Evolutionary conservation across 2,113 vertebrate genomes (phyloP), one percentile per base, ranked within the genome.

Genomic region (Hippopotamus amphibius): DNA sequence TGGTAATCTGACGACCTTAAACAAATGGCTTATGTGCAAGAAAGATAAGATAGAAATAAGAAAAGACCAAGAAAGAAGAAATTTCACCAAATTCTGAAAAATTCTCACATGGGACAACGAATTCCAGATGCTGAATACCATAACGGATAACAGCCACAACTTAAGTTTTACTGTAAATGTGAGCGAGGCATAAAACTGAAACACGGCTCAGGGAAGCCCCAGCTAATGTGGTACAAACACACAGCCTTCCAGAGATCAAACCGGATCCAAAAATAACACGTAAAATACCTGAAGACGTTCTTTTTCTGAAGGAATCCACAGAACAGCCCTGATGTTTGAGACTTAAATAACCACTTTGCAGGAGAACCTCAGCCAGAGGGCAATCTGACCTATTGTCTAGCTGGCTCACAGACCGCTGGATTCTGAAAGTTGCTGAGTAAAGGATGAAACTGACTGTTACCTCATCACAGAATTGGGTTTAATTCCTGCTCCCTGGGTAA

Each of bases 11-110:
- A 84, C 8, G 22, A 30, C 28, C 30, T 43, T 71, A 37, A 61
- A 77, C 43, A 68, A 84, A 53, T 19, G 30, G 61, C 11, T 59
- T 81, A 43, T n/a, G 26, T 57, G 55, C 41, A 81, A 65, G 46
- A 81, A 72, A 81, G 30, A 57, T 72, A 46, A 72, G 71, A 71
- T 1, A n/a, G 41, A 93, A 85, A 26, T 19, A 83, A 43, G 37
- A 76, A n/a, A 77, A 83, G 28, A 80, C 28, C 43, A 55, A 90
- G 68, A 28, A 95, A 72, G 30, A 76, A n/a, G 65, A 95, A 79
- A n/a, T 7, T 14, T 48, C 24, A 79, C 21, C 46, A 63, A 55
- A 72, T 72, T 66, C 37, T 41, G 46, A 93, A 61, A 84, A 83
- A 3, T 81, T n/a, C 74, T 90, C 82, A 48, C 33, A 55, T 3